Evolutionary conservation across 1,140 invertebrate genomes (phyloP).

Genomic region (Procambarus clarkii): DNA sequence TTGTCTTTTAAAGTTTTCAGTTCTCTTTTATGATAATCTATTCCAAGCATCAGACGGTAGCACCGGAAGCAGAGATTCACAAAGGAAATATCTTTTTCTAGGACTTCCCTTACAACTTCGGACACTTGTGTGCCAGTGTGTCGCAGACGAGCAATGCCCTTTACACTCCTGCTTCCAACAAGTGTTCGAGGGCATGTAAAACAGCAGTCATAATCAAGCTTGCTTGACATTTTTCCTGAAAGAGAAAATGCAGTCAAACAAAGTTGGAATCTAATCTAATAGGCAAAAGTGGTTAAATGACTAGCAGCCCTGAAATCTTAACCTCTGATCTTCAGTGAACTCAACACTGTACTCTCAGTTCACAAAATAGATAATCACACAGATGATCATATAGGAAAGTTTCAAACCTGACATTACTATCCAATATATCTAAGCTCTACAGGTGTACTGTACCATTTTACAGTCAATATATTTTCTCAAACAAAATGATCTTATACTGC

Average conservation of each 20-base stretch:
- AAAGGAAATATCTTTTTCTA: background rate
- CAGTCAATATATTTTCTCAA: too few relatives aligned
- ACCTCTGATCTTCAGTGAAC: too few relatives aligned
- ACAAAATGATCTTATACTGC: too few relatives aligned
- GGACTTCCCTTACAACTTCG: background rate
- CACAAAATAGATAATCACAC: too few relatives aligned
- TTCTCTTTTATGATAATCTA: constrained; percentile 32
- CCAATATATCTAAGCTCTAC: too few relatives aligned
- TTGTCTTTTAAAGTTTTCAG: background rate
- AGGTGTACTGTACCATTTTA: too few relatives aligned
- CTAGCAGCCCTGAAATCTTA: too few relatives aligned
- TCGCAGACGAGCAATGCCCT: constrained; percentile 20
- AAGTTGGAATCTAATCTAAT: background rate
- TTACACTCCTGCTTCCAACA: constrained; percentile 4
- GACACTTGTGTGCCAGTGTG: constrained; percentile 12
- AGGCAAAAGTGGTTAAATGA: too few relatives aligned
- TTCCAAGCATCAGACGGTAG: constrained; percentile 23
- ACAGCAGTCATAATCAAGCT: background rate
- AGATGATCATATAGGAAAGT: too few relatives aligned
- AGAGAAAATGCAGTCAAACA: background rate
- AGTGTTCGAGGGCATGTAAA: constrained; percentile 21
- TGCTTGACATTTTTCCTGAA: background rate
- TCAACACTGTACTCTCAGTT: too few relatives aligned
- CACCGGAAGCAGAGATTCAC: constrained; percentile 38
- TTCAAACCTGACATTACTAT: too few relatives aligned